Evolutionary conservation across 2,113 vertebrate genomes (phyloP), one percentile per base, ranked within the genome.

Genomic region (Orycteropus afer): DNA sequence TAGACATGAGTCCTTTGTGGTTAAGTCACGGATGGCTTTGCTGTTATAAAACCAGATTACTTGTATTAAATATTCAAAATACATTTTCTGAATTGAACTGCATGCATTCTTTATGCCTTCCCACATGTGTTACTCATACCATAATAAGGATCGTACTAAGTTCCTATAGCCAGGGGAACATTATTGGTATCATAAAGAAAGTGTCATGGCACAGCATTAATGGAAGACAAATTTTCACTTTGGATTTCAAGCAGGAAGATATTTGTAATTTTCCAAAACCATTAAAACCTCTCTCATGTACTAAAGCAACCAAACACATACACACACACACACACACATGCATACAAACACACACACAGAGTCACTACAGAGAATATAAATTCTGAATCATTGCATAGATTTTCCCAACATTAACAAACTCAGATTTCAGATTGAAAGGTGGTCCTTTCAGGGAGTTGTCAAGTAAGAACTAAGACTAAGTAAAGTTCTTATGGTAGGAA

Each of bases 11-110:
- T 69, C 17, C 61, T 86, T 23, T 5, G 27, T 61, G 67, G 73
- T 76, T 37, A 7, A 10, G 29, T 80, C 53, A 67, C 45, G 49
- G 77, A 77, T 78, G n/a, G 25, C 74, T 96, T 95, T 94, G 69
- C 23, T 93, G 15, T 61, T 84, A 34, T 76, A 49, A 94, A 88
- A 74, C 11, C 42, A 86, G 27, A 18, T 76, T n/a, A 57, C 51
- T 55, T 89, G 14, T 61, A 55, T 17, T 85, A 55, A 88, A 74
- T 57, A 45, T 29, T 84, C 42, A 20, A 53, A 13, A 15, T 37
- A 5, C 9, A 91, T 61, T 87, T 67, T 5, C 25, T 55, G 74
- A 76, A 27, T 45, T 53, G 32, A 91, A 82, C 3, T 37, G 15
- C 80, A 82, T 45, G 5, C 8, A 14, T 47, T 34, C 4, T 84